Conservation (phyloP, 2,888 invertebrate genomes). For the Priapulus caudatus region DNA sequence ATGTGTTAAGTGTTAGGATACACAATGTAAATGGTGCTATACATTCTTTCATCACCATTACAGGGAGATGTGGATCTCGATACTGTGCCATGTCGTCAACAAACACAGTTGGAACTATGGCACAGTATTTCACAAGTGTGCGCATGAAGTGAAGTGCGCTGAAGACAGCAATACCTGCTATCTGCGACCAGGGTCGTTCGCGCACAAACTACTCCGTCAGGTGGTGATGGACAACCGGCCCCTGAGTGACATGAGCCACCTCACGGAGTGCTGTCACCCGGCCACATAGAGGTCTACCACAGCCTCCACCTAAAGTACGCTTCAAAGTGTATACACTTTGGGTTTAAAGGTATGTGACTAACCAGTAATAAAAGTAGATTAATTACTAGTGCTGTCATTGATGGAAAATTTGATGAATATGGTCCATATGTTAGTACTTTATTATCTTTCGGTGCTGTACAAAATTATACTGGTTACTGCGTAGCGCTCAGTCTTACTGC, state of each 20-base stretch:
- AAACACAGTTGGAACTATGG: background rate
- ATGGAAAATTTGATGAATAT: no score
- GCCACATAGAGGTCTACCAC: background rate
- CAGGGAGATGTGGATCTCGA: slow-evolving; percentile 1
- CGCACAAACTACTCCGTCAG: background rate
- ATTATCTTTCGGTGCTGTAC: no score
- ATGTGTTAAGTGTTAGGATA: no score
- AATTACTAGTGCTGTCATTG: no score
- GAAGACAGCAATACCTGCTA: background rate
- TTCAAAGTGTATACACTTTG: background rate
- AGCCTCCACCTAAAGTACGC: background rate
- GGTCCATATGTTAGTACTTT: no score
- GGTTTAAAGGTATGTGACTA: background rate
- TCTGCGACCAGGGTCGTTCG: background rate
- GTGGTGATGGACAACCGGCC: background rate
- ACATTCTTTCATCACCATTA: no score
- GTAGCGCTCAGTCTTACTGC: no score
- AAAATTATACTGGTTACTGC: no score
- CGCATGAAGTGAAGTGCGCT: background rate
- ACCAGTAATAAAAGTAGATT: no score
- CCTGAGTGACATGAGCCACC: background rate
- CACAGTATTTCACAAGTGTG: background rate
- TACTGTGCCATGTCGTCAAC: background rate
- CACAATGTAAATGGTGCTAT: no score
- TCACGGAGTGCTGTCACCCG: background rate